These are phyloP conservation scores for Galleria mellonella DNA, from an alignment of 1,140 invertebrate genomes.

Conservation along the genomic window DNA sequence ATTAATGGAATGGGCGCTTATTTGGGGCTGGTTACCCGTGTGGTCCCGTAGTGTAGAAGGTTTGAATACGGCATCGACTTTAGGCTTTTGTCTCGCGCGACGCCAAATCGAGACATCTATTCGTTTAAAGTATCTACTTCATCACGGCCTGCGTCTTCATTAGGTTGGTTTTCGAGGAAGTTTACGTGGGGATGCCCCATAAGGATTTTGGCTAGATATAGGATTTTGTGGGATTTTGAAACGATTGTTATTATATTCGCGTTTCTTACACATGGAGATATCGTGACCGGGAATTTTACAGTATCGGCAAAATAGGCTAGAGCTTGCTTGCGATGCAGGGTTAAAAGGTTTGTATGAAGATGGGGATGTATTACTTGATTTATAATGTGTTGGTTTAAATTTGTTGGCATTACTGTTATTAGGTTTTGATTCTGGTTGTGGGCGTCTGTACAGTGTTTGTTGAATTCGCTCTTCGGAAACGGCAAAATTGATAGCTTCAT, in stretches of 20 bases:
- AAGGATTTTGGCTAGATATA: background rate
- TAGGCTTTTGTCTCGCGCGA: background rate
- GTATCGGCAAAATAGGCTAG: background rate
- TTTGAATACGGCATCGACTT: background rate
- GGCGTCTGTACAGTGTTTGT: conserved; percentile 1
- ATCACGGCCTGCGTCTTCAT: conserved; percentile 6
- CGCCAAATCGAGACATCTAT: conserved; percentile 2
- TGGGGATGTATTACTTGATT: too few relatives aligned
- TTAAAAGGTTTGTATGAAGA: too few relatives aligned
- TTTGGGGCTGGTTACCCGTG: conserved; percentile 8
- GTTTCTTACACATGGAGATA: conserved; percentile 1
- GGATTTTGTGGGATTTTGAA: background rate
- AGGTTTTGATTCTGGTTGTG: background rate
- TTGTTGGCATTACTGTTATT: too few relatives aligned
- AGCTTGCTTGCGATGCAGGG: too few relatives aligned
- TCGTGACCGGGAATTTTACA: conserved; percentile 3
- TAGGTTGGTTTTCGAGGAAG: conserved; percentile 6
- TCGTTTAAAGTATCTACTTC: conserved; percentile 6
- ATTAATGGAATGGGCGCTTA: background rate
- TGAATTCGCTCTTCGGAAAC: conserved; percentile 23
- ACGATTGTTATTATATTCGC: conserved; percentile 4
- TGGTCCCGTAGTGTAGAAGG: background rate
- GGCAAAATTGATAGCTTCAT: conserved; percentile 17
- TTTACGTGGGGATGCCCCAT: background rate
- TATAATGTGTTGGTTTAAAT: too few relatives aligned